A percentile compares a stretch with the other conserved stretches of the same genome.
Evolutionary conservation across 2,888 invertebrate genomes (phyloP).

Genomic region (Pantelozetes paolii): DNA sequence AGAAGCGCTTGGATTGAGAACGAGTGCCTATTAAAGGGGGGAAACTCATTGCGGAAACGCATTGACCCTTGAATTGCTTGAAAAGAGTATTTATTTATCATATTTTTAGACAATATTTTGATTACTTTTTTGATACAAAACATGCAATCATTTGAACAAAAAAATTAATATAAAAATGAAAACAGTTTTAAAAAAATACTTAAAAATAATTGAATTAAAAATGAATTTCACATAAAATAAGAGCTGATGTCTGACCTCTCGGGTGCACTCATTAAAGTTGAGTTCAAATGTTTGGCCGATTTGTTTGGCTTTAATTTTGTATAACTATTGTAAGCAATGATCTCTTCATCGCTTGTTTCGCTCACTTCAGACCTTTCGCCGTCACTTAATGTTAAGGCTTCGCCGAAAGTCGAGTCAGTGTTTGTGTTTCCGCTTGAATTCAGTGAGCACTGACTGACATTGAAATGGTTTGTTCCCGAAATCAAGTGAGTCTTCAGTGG

Average conservation of each 20-base stretch:
- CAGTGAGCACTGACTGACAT: constrained; percentile 10
- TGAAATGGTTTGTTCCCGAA: neutral
- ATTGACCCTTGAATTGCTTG: constrained; percentile 7
- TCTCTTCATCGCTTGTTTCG: constrained; percentile 33
- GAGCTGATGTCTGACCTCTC: neutral
- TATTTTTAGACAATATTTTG: neutral
- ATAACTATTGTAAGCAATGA: neutral
- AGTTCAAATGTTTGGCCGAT: neutral
- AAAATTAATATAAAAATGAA: neutral
- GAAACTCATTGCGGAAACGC: neutral
- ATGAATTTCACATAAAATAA: neutral
- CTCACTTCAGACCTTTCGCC: constrained; percentile 23
- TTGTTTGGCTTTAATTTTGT: neutral
- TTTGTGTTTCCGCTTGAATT: constrained; percentile 27
- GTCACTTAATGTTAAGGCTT: constrained; percentile 8
- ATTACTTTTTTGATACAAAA: neutral
- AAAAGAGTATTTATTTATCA: neutral
- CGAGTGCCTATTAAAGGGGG: constrained; percentile 24
- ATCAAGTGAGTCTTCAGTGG: neutral
- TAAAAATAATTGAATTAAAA: neutral
- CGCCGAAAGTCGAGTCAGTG: constrained; percentile 2
- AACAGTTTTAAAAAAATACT: neutral
- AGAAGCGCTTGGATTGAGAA: constrained; percentile 41
- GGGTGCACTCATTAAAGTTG: neutral
- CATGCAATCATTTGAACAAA: neutral